Percentiles rank a stretch among this genome's conserved stretches.
Evolutionary conservation across 2,797 vertebrate genomes (phyloP).

Genomic region (Danio aesculapii): DNA sequence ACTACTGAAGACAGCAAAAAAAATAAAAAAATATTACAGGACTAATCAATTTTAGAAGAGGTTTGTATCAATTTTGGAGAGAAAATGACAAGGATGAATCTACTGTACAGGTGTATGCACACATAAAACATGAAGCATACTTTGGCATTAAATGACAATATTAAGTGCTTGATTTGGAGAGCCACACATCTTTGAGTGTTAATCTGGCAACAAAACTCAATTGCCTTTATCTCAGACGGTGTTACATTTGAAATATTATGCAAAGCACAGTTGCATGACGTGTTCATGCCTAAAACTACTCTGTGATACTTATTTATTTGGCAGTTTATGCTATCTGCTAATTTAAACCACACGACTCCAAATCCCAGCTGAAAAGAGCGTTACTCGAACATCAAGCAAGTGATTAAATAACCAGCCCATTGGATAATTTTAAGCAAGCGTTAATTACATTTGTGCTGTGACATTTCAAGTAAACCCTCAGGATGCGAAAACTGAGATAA

Average conservation of each 20-base stretch:
- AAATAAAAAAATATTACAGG: no score
- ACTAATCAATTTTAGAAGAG: no score
- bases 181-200: background rate
- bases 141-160: background rate
- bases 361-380: background rate
- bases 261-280: slow-evolving; percentile 10
- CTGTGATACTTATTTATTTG: slow-evolving; percentile 8
- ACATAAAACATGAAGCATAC: background rate
- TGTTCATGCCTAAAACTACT: slow-evolving; percentile 13
- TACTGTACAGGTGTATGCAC: no score
- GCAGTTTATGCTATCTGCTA: background rate
- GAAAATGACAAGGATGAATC: no score
- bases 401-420: slow-evolving; percentile 20
- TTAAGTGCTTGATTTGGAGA: background rate
- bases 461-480: slow-evolving; percentile 54
- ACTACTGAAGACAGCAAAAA: no score
- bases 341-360: background rate
- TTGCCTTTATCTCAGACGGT: slow-evolving; percentile 4
- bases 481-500: slow-evolving; percentile 49
- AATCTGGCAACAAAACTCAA: background rate
- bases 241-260: slow-evolving; percentile 14
- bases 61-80: no score
- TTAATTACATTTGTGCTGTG: slow-evolving; percentile 56
- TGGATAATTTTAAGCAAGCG: slow-evolving; percentile 46
- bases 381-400: background rate